phyloP scores from a whole-genome alignment of 2,797 vertebrate genomes.

The Amblyopsis hoosieri region DNA sequence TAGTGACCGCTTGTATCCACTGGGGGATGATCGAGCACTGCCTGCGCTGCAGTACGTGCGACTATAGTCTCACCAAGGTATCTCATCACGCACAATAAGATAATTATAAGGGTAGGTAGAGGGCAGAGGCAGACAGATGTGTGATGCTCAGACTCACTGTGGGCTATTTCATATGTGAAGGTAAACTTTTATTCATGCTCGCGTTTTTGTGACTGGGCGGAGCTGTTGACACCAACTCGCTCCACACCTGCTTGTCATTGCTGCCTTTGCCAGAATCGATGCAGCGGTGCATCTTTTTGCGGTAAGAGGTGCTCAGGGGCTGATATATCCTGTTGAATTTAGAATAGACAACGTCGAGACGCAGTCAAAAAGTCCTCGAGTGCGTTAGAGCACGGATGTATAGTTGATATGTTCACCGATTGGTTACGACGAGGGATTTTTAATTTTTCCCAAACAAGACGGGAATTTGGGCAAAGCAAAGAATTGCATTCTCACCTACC shows the following conservation, averaged over 20 bases:
- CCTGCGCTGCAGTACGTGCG: conserved; percentile 68
- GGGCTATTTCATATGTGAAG: conserved; percentile 57
- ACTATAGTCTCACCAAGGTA: conserved; percentile 67
- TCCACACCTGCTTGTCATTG: conserved; percentile 61
- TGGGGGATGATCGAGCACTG: conserved; percentile 81
- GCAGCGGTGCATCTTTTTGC: conserved; percentile 64
- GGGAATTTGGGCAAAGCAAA: conserved; percentile 63
- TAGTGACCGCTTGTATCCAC: conserved; percentile 75
- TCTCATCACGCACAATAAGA: conserved; percentile 76
- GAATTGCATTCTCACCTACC: conserved; percentile 70
- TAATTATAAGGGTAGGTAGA: conserved; percentile 68
- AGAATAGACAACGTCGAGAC: conserved; percentile 68
- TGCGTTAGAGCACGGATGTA: conserved; percentile 74
- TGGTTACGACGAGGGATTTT: conserved; percentile 62
- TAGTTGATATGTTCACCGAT: conserved; percentile 62
- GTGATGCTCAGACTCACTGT: conserved; percentile 69
- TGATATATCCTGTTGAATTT: conserved; percentile 82
- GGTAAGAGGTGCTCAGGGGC: conserved; percentile 69
- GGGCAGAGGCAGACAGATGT: conserved; percentile 73
- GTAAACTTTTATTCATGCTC: conserved; percentile 75
- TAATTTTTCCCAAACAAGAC: conserved; percentile 58
- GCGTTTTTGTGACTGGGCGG: conserved; percentile 29
- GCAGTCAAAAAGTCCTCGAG: conserved; percentile 71
- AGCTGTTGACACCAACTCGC: conserved; percentile 51
- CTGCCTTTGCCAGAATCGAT: conserved; percentile 57